Evolutionary conservation across 2,797 vertebrate species (phyloP), one percentile per base, ranked within the genome.

Genomic region (Halcyon chelicuti): DNA sequence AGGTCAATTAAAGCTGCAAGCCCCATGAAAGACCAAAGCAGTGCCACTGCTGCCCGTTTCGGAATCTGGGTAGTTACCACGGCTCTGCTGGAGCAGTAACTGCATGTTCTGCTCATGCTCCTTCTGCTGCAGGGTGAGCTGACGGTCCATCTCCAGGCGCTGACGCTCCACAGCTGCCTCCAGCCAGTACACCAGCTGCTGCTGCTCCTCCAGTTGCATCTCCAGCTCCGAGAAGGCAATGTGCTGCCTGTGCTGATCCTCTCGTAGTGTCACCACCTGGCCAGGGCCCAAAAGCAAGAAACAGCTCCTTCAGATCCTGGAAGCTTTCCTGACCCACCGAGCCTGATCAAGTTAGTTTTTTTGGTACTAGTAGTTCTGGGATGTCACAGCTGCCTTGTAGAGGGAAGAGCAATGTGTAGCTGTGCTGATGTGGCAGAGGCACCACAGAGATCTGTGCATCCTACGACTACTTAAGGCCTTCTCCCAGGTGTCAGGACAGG

Each of bases 81-180:
- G 98, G 94, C 99, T 99, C 97, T 99, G 99, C 97, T 99, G 99
- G 58, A 99, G 98, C 46, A 99, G 97, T 29, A 99, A 97, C 97
- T 99, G 99, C 8, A 99, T 80, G 31, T 98, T 99, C 96, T 98
- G 98, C 96, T 99, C 99, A 0, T 99, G 99, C 39, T 99, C 99
- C 96, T 99, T 98, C 98, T 99, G 99, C 97, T 99, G 99, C 90
- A 99, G 98, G 2, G 99, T 99, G 90, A 99, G 99, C 77, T 99
- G 98, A 1, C 99, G 99, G 93, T 99, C 99, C 46, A 98, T 99
- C 97, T 99, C 99, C 25, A 99, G 98, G 54, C 98, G 98, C 77
- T 99, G 98, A 10, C 99, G 98, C 89, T 99, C 99, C 33, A 99
- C 98, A 0, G 99, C 99, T 0, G 98, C 99, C 97, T 99, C 99